Evolutionary conservation across 2,797 vertebrate genomes (phyloP).

Genomic region (Myripristis jacobus): DNA sequence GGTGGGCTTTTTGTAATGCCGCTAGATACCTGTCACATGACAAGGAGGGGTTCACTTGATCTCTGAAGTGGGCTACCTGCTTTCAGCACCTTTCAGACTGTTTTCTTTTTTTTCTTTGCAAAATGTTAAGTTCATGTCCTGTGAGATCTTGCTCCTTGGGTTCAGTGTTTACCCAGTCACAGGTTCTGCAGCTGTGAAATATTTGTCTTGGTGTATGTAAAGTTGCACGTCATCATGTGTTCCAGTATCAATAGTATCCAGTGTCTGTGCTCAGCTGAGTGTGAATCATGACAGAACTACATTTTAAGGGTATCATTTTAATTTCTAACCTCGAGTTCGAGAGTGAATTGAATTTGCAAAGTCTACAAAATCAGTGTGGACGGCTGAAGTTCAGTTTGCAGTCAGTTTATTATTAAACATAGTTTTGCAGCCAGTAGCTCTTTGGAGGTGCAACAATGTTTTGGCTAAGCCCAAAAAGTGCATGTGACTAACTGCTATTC

Average conservation of each 20-base stretch:
- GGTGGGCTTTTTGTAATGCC: slow-evolving; percentile 51
- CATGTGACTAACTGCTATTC: slow-evolving; percentile 63
- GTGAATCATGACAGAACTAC: background rate
- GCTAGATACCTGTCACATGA: slow-evolving; percentile 41
- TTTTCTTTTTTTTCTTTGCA: too few relatives aligned
- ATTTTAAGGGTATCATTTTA: background rate
- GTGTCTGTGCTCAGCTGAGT: background rate
- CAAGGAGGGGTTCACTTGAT: background rate
- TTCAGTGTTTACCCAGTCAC: background rate
- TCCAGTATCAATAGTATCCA: too few relatives aligned
- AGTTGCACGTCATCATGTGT: too few relatives aligned
- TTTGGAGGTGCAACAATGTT: slow-evolving; percentile 40
- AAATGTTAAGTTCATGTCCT: background rate
- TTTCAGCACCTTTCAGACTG: background rate
- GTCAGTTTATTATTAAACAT: background rate
- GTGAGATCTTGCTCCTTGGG: background rate
- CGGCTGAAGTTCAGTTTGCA: too few relatives aligned
- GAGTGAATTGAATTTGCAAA: background rate
- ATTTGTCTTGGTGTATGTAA: background rate
- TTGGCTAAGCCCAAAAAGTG: slow-evolving; percentile 8
- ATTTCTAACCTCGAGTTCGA: background rate
- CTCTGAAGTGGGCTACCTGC: slow-evolving; percentile 10
- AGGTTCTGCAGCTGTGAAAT: slow-evolving; percentile 7
- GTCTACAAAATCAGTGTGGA: too few relatives aligned
- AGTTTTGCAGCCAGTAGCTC: slow-evolving; percentile 14